Percentiles rank a stretch among this genome's conserved stretches.
phyloP scores from a whole-genome alignment of 2,888 invertebrate genomes.

The Timema cristinae region DNA sequence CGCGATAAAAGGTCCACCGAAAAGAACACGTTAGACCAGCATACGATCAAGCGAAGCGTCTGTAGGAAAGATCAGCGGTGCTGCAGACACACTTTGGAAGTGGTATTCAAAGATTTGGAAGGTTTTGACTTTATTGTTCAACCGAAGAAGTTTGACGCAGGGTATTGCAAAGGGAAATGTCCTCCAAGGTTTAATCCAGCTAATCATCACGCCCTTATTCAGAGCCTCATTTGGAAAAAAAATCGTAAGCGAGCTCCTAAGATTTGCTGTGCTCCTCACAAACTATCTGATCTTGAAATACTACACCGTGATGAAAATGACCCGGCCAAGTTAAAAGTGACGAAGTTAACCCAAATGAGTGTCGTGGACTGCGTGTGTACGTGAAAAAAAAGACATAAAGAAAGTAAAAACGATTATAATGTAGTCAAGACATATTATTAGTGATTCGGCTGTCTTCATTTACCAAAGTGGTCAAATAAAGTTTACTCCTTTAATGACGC shows the following conservation, averaged over 20 bases:
- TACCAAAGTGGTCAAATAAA: not conserved
- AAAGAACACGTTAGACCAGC: conserved; percentile 25
- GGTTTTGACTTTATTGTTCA: conserved; percentile 62
- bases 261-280: conserved; percentile 67
- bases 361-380: conserved; percentile 70
- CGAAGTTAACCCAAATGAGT: conserved; percentile 66
- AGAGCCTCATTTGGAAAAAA: conserved; percentile 62
- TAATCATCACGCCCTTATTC: conserved; percentile 65
- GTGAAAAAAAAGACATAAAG: conserved; percentile 39
- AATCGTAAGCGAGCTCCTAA: conserved; percentile 49
- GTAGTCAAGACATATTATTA: too few species aligned
- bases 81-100: conserved; percentile 62
- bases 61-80: conserved; percentile 44
- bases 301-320: conserved; percentile 62
- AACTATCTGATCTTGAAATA: conserved; percentile 60
- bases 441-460: not conserved
- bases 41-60: conserved; percentile 35
- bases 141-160: conserved; percentile 67
- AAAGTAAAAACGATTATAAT: too few species aligned
- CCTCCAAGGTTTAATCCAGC: conserved; percentile 65
- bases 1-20: conserved; percentile 29
- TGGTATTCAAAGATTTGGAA: conserved; percentile 60
- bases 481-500: not conserved
- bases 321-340: conserved; percentile 57
- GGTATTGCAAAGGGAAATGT: conserved; percentile 65